A percentile compares a stretch with the other conserved stretches of the same genome.
Evolutionary conservation across 2,113 vertebrate genomes (phyloP).

Genomic region (Emydura subglobosa): DNA sequence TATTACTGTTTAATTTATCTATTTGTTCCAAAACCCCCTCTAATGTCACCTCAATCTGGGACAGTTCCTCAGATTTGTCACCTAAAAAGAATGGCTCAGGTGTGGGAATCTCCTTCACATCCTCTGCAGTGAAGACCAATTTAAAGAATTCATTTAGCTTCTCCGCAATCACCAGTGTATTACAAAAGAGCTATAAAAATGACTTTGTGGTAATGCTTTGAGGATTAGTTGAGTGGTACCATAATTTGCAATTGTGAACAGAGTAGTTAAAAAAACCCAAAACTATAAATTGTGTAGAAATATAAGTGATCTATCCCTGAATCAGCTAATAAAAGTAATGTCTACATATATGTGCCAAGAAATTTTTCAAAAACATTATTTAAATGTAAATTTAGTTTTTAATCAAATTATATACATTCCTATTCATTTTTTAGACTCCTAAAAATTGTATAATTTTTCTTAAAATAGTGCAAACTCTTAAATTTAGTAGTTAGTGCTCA

Average conservation of each 20-base stretch:
- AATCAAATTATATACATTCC: neutral
- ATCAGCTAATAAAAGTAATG: neutral
- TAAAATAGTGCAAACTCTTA: constrained; percentile 61
- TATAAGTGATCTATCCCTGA: neutral
- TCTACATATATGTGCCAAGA: neutral
- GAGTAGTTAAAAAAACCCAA: neutral
- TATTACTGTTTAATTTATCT: neutral
- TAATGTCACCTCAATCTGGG: neutral
- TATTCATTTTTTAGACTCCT: constrained; percentile 37
- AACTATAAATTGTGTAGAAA: neutral
- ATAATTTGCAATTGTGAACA: neutral
- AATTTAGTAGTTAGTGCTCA: constrained; percentile 60
- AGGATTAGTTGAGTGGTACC: neutral
- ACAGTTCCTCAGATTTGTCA: neutral
- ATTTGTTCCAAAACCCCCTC: neutral
- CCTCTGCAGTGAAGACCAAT: neutral
- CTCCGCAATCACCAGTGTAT: neutral
- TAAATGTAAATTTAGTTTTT: constrained; percentile 3
- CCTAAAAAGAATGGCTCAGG: neutral
- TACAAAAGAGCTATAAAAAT: neutral
- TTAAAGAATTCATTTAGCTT: neutral
- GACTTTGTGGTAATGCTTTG: neutral
- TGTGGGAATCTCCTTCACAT: neutral
- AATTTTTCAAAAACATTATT: neutral
- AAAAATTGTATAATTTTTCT: constrained; percentile 58